Base-by-base conservation (phyloP, 2,113 vertebrate species). In the Dendrocopos noguchii region DNA sequence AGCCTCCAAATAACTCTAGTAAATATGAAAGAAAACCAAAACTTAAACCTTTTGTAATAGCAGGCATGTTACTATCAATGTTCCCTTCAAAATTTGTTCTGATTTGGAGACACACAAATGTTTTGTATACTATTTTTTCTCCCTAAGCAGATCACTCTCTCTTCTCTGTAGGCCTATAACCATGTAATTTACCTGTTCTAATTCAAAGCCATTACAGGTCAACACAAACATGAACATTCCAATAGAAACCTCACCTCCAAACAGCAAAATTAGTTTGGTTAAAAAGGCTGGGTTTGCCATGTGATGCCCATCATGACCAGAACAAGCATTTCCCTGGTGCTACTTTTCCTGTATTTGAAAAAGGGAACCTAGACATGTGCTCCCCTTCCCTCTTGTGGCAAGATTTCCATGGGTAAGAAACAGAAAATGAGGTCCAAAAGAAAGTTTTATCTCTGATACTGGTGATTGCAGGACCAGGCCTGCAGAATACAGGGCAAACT, bases 21-120 rank as follows among this genome's bases (percentile, higher is more conserved):
- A n/a, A 59, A 64, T 6, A n/a, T 1, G 29, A 21, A 72, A 50
- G 47, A 83, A 28, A 53, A 46, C 6, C 25, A 71, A 61, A 90
- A 20, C 13, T 12, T 16, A 39, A 65, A 57, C 47, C 15, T 16
- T 11, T 24, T 2, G 6, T 1, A 12, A 13, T 8, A 67, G 9
- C 29, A 7, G 12, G 9, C 0, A 0, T 52, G 10, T 64, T 50
- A 44, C 6, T 5, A 5, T 9, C 12, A 44, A 44, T 2, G 0
- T 27, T 80, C 13, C 11, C 25, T 78, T 33, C 36, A 64, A 64
- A 63, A 22, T n/a, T 31, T 10, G 16, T 31, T 28, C 33, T 65
- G 21, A 65, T 63, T 25, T 70, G 27, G 10, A 36, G 74, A 27
- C 8, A 31, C 22, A 9, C 7, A 17, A 27, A 16, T 61, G 34